phyloP scores from a whole-genome alignment of 2,888 invertebrate species.

The Zelleria hepariella region DNA sequence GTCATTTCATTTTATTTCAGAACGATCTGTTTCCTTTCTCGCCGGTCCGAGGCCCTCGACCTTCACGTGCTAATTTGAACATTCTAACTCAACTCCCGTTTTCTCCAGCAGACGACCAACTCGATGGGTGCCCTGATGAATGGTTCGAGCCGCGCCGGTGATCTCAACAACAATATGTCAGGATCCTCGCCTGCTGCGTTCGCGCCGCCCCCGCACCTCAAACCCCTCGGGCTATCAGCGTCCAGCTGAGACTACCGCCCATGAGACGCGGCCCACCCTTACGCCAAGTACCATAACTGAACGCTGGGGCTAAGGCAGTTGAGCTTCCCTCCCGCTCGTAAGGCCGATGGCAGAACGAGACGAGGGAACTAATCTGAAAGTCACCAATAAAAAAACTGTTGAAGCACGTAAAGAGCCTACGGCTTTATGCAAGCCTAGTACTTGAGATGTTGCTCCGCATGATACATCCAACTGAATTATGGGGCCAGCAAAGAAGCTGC shows the following conservation, averaged over 20 bases:
- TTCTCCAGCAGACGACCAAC: constrained; percentile 49
- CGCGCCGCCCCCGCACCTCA: constrained; percentile 66
- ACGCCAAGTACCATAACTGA: constrained; percentile 38
- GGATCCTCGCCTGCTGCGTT: constrained; percentile 56
- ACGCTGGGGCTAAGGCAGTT: neutral
- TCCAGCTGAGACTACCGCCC: constrained; percentile 75
- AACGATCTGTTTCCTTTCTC: too few relatives aligned
- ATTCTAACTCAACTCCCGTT: neutral
- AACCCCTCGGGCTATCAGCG: constrained; percentile 73
- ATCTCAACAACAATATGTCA: constrained; percentile 79
- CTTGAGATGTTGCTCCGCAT: too few relatives aligned
- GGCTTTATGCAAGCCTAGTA: too few relatives aligned
- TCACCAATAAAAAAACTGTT: too few relatives aligned
- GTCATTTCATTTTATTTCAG: too few relatives aligned
- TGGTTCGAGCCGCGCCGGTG: constrained; percentile 69
- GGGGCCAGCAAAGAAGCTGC: too few relatives aligned
- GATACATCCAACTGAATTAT: too few relatives aligned
- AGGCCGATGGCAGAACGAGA: too few relatives aligned
- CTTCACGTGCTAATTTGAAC: neutral
- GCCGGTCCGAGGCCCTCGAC: too few relatives aligned
- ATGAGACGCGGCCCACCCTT: constrained; percentile 61
- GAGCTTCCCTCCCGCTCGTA: too few relatives aligned
- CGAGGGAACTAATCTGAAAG: too few relatives aligned
- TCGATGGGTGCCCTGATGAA: constrained; percentile 68
- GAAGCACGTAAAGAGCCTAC: too few relatives aligned